Conservation (phyloP, 2,888 invertebrate genomes). For the Deroplatys truncata region DNA sequence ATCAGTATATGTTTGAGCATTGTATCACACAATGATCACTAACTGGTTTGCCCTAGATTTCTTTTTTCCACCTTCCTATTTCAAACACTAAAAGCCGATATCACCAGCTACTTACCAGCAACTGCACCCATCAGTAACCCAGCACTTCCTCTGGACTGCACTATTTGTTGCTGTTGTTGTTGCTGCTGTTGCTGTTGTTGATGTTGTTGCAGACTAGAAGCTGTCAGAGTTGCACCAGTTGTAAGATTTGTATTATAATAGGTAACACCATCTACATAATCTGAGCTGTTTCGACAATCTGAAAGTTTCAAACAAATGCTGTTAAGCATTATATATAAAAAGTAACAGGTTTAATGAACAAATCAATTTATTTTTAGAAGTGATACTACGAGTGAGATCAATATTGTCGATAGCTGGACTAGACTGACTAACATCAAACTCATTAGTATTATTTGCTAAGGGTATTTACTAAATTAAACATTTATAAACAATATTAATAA, state of each 20-base stretch:
- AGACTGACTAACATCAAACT: no score
- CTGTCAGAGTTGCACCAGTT: conserved; percentile 35
- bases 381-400: no score
- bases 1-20: no score
- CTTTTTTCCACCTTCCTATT: no score
- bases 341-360: background rate
- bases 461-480: no score
- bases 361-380: background rate
- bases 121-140: conserved; percentile 6
- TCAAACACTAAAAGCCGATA: no score
- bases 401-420: no score
- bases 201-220: conserved; percentile 41
- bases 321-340: no score
- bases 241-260: conserved; percentile 24
- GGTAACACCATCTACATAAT: conserved; percentile 26
- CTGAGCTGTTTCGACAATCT: conserved; percentile 23
- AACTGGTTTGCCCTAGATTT: no score
- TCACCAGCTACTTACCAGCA: background rate
- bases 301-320: background rate
- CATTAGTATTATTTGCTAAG: no score
- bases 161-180: conserved; percentile 36
- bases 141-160: conserved; percentile 3
- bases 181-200: conserved; percentile 41
- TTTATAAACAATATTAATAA: no score
- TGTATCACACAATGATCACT: no score